Evolutionary conservation across 1,140 invertebrate species (phyloP).

Genomic region (Augochlora pura): DNA sequence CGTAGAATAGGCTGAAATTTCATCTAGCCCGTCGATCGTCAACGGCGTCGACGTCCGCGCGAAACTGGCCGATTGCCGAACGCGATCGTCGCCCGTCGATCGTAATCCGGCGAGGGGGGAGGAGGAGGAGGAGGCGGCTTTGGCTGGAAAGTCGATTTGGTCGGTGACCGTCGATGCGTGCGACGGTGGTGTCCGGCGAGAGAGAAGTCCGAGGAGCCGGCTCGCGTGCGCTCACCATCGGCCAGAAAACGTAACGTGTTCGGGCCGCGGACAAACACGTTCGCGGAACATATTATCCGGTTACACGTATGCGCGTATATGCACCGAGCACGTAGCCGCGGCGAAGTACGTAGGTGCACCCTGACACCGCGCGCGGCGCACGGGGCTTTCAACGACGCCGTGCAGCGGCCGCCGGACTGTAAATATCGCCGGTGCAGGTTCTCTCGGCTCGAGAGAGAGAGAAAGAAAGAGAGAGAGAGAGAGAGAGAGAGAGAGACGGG

Average conservation of each 20-base stretch:
- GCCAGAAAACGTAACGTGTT: constrained; percentile 27
- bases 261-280: constrained; percentile 27
- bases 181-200: too few species aligned
- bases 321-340: background rate
- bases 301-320: constrained; percentile 46
- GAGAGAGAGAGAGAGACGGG: too few species aligned
- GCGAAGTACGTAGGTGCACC: too few species aligned
- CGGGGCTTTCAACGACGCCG: constrained; percentile 26
- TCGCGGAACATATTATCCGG: constrained; percentile 58
- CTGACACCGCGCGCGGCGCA: background rate
- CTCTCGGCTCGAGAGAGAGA: background rate
- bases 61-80: too few species aligned
- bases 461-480: too few species aligned
- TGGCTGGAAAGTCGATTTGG: constrained; percentile 32
- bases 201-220: background rate
- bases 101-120: constrained; percentile 1
- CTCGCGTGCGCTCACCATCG: background rate
- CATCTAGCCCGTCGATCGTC: too few species aligned
- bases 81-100: background rate
- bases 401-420: constrained; percentile 25
- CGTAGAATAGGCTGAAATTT: constrained; percentile 24
- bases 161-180: background rate
- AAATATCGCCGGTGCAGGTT: constrained; percentile 42
- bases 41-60: too few species aligned
- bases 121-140: too few species aligned